These are phyloP conservation scores for Tinea trinotella DNA, from an alignment of 2,888 invertebrate species.

Conservation along the genomic window DNA sequence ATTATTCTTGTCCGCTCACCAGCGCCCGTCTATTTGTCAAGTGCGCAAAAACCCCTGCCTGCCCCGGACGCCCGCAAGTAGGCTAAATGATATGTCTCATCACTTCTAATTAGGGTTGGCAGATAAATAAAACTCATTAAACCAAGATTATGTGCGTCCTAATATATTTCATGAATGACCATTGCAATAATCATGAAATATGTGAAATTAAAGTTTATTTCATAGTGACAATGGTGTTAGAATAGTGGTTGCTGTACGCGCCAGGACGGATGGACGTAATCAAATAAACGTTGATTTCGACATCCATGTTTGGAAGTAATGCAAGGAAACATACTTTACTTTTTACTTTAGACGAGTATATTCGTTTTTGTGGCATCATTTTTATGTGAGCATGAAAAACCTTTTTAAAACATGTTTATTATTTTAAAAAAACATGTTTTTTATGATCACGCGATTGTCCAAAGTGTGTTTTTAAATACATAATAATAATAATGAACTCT, in stretches of 20 bases:
- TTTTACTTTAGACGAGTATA: too few relatives aligned
- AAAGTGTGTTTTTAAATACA: too few relatives aligned
- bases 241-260: too few relatives aligned
- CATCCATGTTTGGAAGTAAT: not conserved
- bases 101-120: not conserved
- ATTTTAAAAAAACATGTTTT: not conserved
- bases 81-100: not conserved
- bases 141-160: too few relatives aligned
- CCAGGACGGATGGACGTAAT: too few relatives aligned
- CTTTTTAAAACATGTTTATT: not conserved
- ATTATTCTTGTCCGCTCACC: not conserved
- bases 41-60: not conserved
- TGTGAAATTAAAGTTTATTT: too few relatives aligned
- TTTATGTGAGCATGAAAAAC: not conserved
- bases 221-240: too few relatives aligned
- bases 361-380: not conserved
- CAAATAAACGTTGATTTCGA: not conserved
- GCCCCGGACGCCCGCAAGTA: not conserved
- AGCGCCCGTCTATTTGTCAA: conserved; percentile 2
- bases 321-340: not conserved
- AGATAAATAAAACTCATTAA: not conserved
- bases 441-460: too few relatives aligned
- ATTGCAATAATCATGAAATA: too few relatives aligned
- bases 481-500: too few relatives aligned
- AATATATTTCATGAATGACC: too few relatives aligned